Evolutionary conservation across 2,888 invertebrate species (phyloP).

Genomic region (Xestia ashworthii): DNA sequence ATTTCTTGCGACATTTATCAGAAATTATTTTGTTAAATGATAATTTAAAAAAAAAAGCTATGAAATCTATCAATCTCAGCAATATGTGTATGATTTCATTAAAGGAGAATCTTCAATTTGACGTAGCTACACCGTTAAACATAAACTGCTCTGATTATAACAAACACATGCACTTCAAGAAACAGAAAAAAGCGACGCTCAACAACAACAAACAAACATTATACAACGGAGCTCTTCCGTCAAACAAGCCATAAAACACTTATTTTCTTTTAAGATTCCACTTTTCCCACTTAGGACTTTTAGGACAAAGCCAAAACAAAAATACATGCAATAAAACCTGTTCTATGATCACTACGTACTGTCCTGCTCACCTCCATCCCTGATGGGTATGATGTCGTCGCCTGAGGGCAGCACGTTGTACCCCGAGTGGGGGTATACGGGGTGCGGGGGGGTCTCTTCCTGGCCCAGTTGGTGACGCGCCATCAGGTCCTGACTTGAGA

Average conservation of each 20-base stretch:
- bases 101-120: not conserved
- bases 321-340: not conserved
- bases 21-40: too few relatives aligned
- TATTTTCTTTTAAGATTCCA: too few relatives aligned
- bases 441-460: conserved; percentile 86
- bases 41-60: too few relatives aligned
- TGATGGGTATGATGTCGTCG: conserved; percentile 87
- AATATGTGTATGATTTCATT: too few relatives aligned
- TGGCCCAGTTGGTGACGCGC: conserved; percentile 81
- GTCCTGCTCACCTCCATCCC: conserved; percentile 83
- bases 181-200: too few relatives aligned
- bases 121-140: not conserved
- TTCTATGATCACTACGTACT: conserved; percentile 48
- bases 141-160: not conserved
- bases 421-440: conserved; percentile 83
- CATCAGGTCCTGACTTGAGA: conserved; percentile 75
- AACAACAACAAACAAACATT: too few relatives aligned
- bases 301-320: too few relatives aligned
- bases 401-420: conserved; percentile 81
- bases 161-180: too few relatives aligned
- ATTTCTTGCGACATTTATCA: not conserved
- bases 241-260: too few relatives aligned
- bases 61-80: too few relatives aligned
- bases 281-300: too few relatives aligned
- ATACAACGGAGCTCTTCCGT: too few relatives aligned